Conservation (phyloP, 2,797 vertebrate species). For the Sebastolobus alascanus region DNA sequence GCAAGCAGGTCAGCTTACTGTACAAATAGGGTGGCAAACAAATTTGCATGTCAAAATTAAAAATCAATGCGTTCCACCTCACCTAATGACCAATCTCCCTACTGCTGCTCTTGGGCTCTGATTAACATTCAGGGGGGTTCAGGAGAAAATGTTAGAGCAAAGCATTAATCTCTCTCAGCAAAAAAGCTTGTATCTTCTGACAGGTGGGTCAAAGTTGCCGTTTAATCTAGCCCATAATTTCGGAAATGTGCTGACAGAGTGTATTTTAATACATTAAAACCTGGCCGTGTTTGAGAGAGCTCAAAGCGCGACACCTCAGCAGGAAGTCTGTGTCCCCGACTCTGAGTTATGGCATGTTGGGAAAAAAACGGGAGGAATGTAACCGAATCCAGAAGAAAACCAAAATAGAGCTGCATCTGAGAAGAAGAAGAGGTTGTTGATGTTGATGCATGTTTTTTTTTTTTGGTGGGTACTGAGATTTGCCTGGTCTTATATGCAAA, state of each 20-base stretch:
- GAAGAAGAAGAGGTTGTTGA: neutral
- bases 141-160: slow-evolving; percentile 85
- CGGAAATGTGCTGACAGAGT: slow-evolving; percentile 86
- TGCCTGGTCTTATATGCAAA: slow-evolving; percentile 1
- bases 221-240: slow-evolving; percentile 89
- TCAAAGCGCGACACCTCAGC: slow-evolving; percentile 76
- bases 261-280: slow-evolving; percentile 87
- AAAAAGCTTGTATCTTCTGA: slow-evolving; percentile 88
- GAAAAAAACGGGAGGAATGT: slow-evolving; percentile 40
- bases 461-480: neutral
- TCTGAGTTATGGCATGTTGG: slow-evolving; percentile 67
- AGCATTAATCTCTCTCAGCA: slow-evolving; percentile 88
- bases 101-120: slow-evolving; percentile 79
- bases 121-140: slow-evolving; percentile 87
- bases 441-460: neutral
- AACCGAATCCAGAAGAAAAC: slow-evolving; percentile 11
- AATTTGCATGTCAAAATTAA: slow-evolving; percentile 87
- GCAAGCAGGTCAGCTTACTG: slow-evolving; percentile 78
- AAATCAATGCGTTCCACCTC: slow-evolving; percentile 87
- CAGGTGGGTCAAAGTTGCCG: slow-evolving; percentile 88
- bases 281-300: slow-evolving; percentile 77
- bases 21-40: slow-evolving; percentile 84
- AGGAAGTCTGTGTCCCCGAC: slow-evolving; percentile 72
- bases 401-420: neutral
- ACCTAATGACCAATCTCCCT: slow-evolving; percentile 88